Percentiles rank a stretch among this genome's conserved stretches.
phyloP scores from a whole-genome alignment of 2,113 vertebrate genomes.

The Tor tambroides region DNA sequence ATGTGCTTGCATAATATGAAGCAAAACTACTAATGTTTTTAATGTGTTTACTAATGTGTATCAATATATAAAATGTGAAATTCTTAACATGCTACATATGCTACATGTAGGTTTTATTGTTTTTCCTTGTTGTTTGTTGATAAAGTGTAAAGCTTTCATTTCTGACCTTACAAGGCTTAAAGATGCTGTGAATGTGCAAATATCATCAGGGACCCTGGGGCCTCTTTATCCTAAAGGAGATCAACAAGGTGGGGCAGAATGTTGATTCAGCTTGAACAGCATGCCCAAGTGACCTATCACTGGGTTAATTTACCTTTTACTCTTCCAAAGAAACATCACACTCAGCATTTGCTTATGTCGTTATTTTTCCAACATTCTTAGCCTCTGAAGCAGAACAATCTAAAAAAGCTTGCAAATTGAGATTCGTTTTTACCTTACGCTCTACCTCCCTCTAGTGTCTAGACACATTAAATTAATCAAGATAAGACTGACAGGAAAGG shows the following conservation, averaged over 20 bases:
- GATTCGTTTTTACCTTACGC: background rate
- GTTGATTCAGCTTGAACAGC: background rate
- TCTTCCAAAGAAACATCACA: background rate
- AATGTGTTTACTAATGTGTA: background rate
- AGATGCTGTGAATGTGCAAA: slow-evolving; percentile 29
- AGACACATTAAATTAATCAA: background rate
- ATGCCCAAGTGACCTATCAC: slow-evolving; percentile 11
- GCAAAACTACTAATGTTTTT: background rate
- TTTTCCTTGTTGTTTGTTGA: background rate
- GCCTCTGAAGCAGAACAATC: background rate
- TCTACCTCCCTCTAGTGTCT: slow-evolving; percentile 47
- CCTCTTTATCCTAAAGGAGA: slow-evolving; percentile 1
- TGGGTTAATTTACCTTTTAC: background rate
- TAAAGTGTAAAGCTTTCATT: background rate
- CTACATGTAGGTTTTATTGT: too few relatives aligned
- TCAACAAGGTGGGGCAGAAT: background rate
- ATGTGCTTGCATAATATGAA: background rate
- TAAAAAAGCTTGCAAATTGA: background rate
- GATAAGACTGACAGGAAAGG: background rate
- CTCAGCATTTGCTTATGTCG: background rate
- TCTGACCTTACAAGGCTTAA: background rate
- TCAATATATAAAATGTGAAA: background rate
- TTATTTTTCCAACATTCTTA: background rate
- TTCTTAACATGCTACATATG: background rate
- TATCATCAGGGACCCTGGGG: slow-evolving; percentile 20